Evolutionary conservation across 2,888 invertebrate genomes (phyloP), one percentile per base, ranked within the genome.

Genomic region (Pogonocherus hispidulus): DNA sequence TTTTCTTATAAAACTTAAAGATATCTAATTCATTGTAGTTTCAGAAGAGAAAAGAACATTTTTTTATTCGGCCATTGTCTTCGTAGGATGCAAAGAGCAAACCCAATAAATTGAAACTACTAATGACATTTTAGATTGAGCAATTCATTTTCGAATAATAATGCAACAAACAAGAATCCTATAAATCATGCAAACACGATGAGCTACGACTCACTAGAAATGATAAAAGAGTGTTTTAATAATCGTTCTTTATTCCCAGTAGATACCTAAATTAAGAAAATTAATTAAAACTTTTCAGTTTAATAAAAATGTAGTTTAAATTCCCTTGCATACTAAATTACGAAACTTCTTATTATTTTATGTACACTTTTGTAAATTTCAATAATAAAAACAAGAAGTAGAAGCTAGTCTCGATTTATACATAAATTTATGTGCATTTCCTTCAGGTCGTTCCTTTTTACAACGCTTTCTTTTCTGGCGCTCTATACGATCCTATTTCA

Each of bases 361-460:
- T 23, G 23, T 51, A 19, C 19, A 16, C 22, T 51, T 51, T 23
- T 20, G 3, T 32, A 52, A 32, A 52, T 52, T 18, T 18, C 52
- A 52, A 52, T 52, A 52, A 52, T 49, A 49, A 49, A 49, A 49
- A 49, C 49, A 52, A 52, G n/a, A 41, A 14, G 16, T 2, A 32
- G 27, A 16, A 52, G 32, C 52, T 32, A 32, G 27, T 1, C 32
- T 16, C 32, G 32, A 52, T 52, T 41, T 52, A 52, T 52, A 18
- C 32, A 52, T 52, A 52, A 52, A 32, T 52, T 52, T 52, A 52
- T 52, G 32, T 52, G 32, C 19, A 52, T 52, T 52, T 52, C 52
- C 27, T 32, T 52, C 52, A 19, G 32, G 32, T 32, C 32, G 52
- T 52, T 52, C 18, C 9, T 32, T 52, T 52, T n/a, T 16, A 32